These are phyloP conservation scores for Holacanthella duospinosa DNA, from an alignment of 2,888 invertebrate species.

Conservation along the genomic window DNA sequence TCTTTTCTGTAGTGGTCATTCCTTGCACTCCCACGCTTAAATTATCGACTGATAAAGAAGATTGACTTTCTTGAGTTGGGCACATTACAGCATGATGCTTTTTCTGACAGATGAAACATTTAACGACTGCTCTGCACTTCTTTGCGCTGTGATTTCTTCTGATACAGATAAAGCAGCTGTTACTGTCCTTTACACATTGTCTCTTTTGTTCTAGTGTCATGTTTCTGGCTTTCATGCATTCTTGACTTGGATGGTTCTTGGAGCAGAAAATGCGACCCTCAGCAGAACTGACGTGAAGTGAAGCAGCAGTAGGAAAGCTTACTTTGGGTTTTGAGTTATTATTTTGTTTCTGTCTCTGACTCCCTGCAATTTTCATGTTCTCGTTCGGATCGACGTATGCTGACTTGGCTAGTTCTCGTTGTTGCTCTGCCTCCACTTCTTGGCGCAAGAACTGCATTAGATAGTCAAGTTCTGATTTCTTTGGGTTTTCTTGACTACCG, in stretches of 20 bases:
- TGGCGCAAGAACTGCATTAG: background rate
- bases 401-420: background rate
- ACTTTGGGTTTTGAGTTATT: too few species aligned
- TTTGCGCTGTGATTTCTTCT: background rate
- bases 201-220: background rate
- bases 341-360: too few species aligned
- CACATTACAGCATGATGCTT: too few species aligned
- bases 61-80: too few species aligned
- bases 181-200: background rate
- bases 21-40: too few species aligned
- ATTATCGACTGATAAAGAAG: too few species aligned
- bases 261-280: background rate
- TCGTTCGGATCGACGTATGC: background rate
- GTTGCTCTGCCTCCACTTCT: background rate
- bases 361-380: background rate
- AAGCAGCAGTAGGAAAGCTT: background rate
- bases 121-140: background rate
- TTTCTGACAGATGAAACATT: background rate
- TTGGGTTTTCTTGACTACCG: background rate
- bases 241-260: background rate
- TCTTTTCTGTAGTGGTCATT: too few species aligned
- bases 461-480: background rate
- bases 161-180: background rate
- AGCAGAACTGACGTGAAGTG: background rate
- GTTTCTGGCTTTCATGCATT: background rate